A percentile compares a stretch with the other conserved stretches of the same genome.
These are phyloP conservation scores for Aramus guarauna DNA, from an alignment of 2,113 vertebrate species.

Conservation along the genomic window DNA sequence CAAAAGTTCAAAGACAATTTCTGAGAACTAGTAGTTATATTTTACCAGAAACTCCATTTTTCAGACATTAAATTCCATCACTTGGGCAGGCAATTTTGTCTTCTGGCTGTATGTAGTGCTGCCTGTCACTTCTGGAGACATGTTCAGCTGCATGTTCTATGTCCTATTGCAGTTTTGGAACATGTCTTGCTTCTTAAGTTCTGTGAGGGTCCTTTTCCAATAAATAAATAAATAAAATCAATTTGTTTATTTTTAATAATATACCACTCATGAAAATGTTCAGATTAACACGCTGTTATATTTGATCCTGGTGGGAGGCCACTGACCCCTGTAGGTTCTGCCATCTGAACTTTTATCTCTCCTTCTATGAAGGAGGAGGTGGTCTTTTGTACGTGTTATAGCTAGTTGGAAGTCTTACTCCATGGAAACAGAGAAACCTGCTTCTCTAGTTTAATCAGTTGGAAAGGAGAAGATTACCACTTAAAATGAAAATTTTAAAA, in stretches of 20 bases:
- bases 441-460: background rate
- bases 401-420: background rate
- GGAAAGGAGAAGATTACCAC: background rate
- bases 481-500: background rate
- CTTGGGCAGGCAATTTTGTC: background rate
- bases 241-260: background rate
- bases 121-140: background rate
- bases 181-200: background rate
- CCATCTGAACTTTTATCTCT: background rate
- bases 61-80: background rate
- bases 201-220: background rate
- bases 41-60: background rate
- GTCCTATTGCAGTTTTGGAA: background rate
- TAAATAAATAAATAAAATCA: too few relatives aligned
- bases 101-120: background rate
- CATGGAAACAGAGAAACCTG: background rate
- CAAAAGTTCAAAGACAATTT: background rate
- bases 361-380: background rate
- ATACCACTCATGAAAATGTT: background rate
- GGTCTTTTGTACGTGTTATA: background rate
- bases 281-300: background rate
- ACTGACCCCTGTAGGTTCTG: background rate
- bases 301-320: background rate
- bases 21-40: background rate
- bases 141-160: background rate